Base-by-base conservation (phyloP, 1,140 invertebrate species). In the Ctenoplectra terminalis region DNA sequence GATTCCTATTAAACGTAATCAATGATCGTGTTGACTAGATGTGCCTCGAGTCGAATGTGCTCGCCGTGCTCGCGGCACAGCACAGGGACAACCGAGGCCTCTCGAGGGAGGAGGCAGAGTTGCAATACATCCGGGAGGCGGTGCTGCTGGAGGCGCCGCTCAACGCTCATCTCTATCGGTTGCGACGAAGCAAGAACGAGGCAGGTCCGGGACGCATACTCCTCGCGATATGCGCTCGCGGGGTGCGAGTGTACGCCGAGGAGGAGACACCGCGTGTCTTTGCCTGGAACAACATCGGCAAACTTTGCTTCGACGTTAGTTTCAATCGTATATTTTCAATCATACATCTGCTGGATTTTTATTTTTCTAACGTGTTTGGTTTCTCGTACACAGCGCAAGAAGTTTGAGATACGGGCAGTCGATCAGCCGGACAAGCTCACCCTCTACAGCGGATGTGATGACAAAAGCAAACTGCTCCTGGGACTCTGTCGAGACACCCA, bases 221-320 rank as follows among this genome's bases (percentile, higher is more conserved):
- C 92, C 94, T 98, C 43, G 96, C 97, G 50, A 97, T 98, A 63
- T 98, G 97, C 86, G 97, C 97, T 43, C 96, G 96, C 87, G 98
- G 98, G 29, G 96, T 99, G 61, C 96, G 97, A 92, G 96, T 99
- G 63, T 96, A 97, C 81, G 95, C 95, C 7, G 95, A 96, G 82
- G 95, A 96, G 88, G 95, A 96, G 80, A 95, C 95, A 31, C 94
- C 95, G 3, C 95, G 96, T 50, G 96, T 96, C 74, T 99, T 99
- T 91, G 95, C 98, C 46, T 99, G 98, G 98, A 97, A 97, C 89
- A 97, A 97, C 88, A 99, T 99, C 77, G 97, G 96, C 64, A 99
- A 98, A 94, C 94, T 99, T 13, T 98, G 97, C 91, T 99, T 99
- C 93, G 98, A 99, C 93, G 96, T 97, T 92, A 95, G 95, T 94